Conservation (phyloP, 2,888 invertebrate species). For the Mesorhabditis spiculigera region DNA sequence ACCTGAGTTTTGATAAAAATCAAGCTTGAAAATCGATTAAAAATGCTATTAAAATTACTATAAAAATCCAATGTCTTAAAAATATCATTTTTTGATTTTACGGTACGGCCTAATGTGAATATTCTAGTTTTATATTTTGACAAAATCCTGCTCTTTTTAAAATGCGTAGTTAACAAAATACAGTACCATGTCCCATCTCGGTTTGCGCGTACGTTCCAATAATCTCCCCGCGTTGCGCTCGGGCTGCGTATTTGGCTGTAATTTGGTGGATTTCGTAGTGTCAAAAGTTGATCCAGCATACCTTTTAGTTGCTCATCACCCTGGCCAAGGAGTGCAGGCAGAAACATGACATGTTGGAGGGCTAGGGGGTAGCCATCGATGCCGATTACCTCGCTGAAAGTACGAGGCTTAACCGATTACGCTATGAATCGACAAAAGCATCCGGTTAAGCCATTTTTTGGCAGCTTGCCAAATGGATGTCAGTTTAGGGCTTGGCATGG, state of each 20-base stretch:
- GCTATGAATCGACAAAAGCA: not conserved
- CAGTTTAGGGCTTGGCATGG: too few relatives aligned
- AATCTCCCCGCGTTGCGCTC: slow-evolving; percentile 75
- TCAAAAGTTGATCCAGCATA: not conserved
- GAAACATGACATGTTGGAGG: slow-evolving; percentile 41
- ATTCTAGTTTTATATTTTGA: too few relatives aligned
- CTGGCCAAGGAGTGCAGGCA: slow-evolving; percentile 35
- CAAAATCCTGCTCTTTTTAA: too few relatives aligned
- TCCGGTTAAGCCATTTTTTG: slow-evolving; percentile 1
- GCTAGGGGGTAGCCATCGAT: slow-evolving; percentile 38
- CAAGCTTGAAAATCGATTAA: too few relatives aligned
- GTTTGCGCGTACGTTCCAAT: slow-evolving; percentile 95
- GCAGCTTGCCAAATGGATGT: not conserved
- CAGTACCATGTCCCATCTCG: slow-evolving; percentile 76
- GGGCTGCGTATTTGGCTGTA: slow-evolving; percentile 3
- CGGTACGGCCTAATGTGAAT: too few relatives aligned
- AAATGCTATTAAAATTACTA: too few relatives aligned
- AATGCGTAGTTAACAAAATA: too few relatives aligned
- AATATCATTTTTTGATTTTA: too few relatives aligned
- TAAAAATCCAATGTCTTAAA: too few relatives aligned
- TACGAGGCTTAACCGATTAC: not conserved
- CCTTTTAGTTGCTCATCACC: slow-evolving; percentile 30
- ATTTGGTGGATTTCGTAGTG: not conserved
- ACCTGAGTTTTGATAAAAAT: too few relatives aligned
- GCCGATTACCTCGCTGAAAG: slow-evolving; percentile 36